Base-by-base conservation (phyloP, 2,888 invertebrate genomes). In the Podotricha telesiphe region DNA sequence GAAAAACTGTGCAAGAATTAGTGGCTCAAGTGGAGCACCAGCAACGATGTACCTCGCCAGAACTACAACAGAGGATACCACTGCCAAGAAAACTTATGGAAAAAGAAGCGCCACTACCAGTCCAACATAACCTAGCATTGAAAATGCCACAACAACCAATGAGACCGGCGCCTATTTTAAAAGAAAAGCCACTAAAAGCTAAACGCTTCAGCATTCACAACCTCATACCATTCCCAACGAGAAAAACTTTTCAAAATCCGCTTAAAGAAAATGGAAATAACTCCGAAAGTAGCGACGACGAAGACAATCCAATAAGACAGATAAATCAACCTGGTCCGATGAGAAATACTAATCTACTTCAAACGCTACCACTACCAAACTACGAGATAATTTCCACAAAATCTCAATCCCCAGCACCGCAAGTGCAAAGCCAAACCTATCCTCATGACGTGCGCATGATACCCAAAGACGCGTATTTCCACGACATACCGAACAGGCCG, bases 401-500 rank as follows among this genome's bases (percentile, higher is more conserved):
- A 72, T 87, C 92, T 0, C 90, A 88, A 28, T 87, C 92, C 0
- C 89, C 92, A 4, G 87, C 87, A 0, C 88, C 85, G 48, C 86
- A 83, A 71, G 78, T 79, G 0, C 79, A 79, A 65, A 70, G 78
- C 4, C 79, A 78, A 34, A 79, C 80, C 53, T 82, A 83, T 50
- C 77, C 74, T 10, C 77, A 79, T 58, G 89, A 91, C 65, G 75
- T 86, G 48, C 79, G 88, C 20, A 86, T 93, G 78, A 88, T 94
- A 64, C 94, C 94, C 13, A 94, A 94, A 85, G 94, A 94, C 81
- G 94, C 94, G 0, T 94, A 94, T 78, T 94, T 94, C 76, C 94
- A 94, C 75, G 94, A 94, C 68, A 88, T 94, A 47, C 93, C 94
- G 0, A 94, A 94, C 79, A 86, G 93, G 59, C 92, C 76, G 20